Evolutionary conservation across 2,797 vertebrate species (phyloP).

Genomic region (Malurus splendens): DNA sequence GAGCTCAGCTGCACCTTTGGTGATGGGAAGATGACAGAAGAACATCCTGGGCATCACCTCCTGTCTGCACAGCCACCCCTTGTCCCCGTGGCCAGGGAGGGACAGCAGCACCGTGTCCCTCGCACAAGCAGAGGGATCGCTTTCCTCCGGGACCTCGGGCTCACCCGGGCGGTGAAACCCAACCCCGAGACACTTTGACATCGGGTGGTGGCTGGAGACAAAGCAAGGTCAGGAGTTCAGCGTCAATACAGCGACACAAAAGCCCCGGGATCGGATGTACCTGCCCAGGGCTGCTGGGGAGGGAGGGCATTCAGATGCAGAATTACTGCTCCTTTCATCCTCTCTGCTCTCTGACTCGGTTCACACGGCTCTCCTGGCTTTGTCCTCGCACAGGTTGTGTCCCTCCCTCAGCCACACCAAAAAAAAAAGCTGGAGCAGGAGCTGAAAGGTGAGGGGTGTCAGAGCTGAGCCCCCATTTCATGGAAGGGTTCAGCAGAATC

Average conservation of each 20-base stretch:
- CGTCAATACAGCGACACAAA: conserved; percentile 26
- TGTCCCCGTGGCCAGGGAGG: not conserved
- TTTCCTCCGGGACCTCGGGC: conserved; percentile 55
- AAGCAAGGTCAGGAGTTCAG: conserved; percentile 67
- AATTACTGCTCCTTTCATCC: conserved; percentile 17
- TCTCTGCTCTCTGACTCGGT: not conserved
- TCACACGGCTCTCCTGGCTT: not conserved
- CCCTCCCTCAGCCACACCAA: not conserved
- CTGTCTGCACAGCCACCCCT: not conserved
- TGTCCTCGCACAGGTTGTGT: not conserved
- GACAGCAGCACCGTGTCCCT: not conserved
- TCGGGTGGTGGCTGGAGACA: conserved; percentile 31
- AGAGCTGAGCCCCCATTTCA: not conserved
- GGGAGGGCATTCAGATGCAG: not conserved
- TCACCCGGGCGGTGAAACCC: conserved; percentile 65
- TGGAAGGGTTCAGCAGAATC: not conserved
- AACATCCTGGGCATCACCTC: not conserved
- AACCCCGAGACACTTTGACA: conserved; percentile 51
- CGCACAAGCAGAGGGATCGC: not conserved
- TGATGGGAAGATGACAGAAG: not conserved
- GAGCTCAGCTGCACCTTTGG: not conserved
- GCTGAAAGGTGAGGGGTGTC: not conserved
- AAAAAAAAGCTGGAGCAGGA: not conserved
- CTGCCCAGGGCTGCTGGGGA: conserved; percentile 7
- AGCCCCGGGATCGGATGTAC: not conserved